Evolutionary conservation across 1,140 invertebrate genomes (phyloP), one percentile per base, ranked within the genome.

Genomic region (Sesamia nonagrioides): DNA sequence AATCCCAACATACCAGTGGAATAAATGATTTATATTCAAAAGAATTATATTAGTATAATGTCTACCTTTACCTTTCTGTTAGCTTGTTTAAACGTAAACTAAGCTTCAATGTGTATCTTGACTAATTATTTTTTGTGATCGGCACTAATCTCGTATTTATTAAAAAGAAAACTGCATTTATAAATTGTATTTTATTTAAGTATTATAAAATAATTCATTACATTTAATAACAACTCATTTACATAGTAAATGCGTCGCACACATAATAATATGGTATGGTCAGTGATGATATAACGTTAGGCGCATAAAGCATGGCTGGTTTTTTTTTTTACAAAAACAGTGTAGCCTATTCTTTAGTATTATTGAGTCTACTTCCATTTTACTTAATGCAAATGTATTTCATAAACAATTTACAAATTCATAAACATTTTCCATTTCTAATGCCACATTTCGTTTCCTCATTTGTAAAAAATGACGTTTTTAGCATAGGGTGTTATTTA

Each of bases 171-270:
- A 81, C 68, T 72, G 75, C 71, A 58, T 58, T 73, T 73, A 73
- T 58, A 73, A 58, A 58, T 58, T 40, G 54, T 73, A 58, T 56
- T 73, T 58, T 40, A 73, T 82, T 82, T 79, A 78, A 66, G 78
- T 76, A 40, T 48, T 79, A 78, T 21, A 73, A 77, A 48, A 73
- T 77, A 61, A 66, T 50, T 66, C 66, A 68, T 56, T 58, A 45
- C 37, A 76, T 33, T 48, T 21, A 13, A n/a, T 40, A 60, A 66
- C 11, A 79, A 58, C 5, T 71, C 40, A 86, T 86, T 87, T 87
- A 87, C 84, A 84, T 18, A 81, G 80, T 86, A 85, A 87, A 86
- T 87, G 84, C 78, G 75, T 56, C 17, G 52, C 82, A 81, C 60
- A 78, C 69, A 77, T 48, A 45, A 5, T n/a, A 18, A n/a, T n/a